Percentiles rank a stretch among this genome's conserved stretches.
These are phyloP conservation scores for Matsumyia berberina DNA, from an alignment of 2,888 invertebrate species.

Conservation along the genomic window DNA sequence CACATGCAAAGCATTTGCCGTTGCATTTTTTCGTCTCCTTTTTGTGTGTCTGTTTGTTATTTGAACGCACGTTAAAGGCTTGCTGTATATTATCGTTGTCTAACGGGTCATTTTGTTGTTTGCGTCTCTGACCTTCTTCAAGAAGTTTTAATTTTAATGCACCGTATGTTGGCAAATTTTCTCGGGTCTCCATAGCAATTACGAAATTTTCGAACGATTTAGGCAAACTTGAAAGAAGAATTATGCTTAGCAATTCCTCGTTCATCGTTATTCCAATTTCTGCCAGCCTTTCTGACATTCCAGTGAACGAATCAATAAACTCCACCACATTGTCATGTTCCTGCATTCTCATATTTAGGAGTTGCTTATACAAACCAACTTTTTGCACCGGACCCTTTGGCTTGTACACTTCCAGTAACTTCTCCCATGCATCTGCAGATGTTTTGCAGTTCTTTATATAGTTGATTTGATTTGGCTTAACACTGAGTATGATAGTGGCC, in stretches of 20 bases:
- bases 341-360: conserved; percentile 49
- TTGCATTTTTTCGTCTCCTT: no score
- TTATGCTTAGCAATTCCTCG: conserved; percentile 36
- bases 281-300: conserved; percentile 40
- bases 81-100: neutral
- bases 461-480: conserved; percentile 45
- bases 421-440: conserved; percentile 55
- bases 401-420: conserved; percentile 41
- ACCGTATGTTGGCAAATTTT: conserved; percentile 18
- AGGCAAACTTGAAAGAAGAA: conserved; percentile 56
- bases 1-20: conserved; percentile 43
- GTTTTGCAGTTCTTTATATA: conserved; percentile 69
- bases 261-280: conserved; percentile 33
- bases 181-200: conserved; percentile 56
- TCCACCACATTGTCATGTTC: conserved; percentile 24
- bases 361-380: conserved; percentile 53
- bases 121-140: conserved; percentile 30
- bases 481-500: conserved; percentile 26
- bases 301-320: conserved; percentile 27
- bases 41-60: neutral
- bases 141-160: conserved; percentile 43
- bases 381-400: conserved; percentile 63
- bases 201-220: conserved; percentile 56
- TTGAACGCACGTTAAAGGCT: neutral
- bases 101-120: conserved; percentile 16